Base-by-base conservation (phyloP, 2,113 vertebrate species). In the Emydura subglobosa region DNA sequence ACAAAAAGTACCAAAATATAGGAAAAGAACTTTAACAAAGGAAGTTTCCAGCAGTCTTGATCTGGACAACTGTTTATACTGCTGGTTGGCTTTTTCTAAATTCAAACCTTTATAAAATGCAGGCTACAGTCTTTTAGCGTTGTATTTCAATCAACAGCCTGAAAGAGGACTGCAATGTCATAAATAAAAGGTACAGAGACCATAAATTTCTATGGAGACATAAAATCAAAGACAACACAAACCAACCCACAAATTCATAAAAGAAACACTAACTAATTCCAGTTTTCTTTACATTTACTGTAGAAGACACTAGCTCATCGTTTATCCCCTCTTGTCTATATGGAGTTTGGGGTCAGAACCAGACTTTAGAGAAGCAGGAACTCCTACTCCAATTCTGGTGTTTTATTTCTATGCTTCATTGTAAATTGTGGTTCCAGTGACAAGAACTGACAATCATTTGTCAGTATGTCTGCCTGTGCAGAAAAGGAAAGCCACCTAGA, bases 131-230 rank as follows among this genome's bases (percentile, higher is more conserved):
- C 93, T 97, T 95, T 90, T 96, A 97, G 92, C 21, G 95, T 10
- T 97, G 93, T 98, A 98, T 97, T 98, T 98, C 97, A 98, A 98
- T 98, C 97, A 97, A 96, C 95, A 22, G 95, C 96, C 86, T 92
- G 95, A 97, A 96, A 14, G 72, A 96, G 98, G 94, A 94, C 94
- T 96, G 97, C 91, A 84, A 89, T 84, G 88, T 92, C 98, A 97
- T 98, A 98, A 98, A 98, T 98, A 97, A 98, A 98, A 95, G 80
- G 91, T 86, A 59, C 85, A 0, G 47, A 54, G 90, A 89, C 94
- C 96, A 97, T 98, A 98, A 98, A 98, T 98, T 98, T 98, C 94
- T 96, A 91, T 5, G 6, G 84, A 97, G 97, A 98, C 97, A 97
- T 97, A 98, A 98, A 98, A 98, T 98, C 97, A 98, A 98, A 98